Percentiles rank a stretch among this genome's conserved stretches.
Conservation (phyloP, 2,888 invertebrate genomes). For the Pegoplata infirma region DNA sequence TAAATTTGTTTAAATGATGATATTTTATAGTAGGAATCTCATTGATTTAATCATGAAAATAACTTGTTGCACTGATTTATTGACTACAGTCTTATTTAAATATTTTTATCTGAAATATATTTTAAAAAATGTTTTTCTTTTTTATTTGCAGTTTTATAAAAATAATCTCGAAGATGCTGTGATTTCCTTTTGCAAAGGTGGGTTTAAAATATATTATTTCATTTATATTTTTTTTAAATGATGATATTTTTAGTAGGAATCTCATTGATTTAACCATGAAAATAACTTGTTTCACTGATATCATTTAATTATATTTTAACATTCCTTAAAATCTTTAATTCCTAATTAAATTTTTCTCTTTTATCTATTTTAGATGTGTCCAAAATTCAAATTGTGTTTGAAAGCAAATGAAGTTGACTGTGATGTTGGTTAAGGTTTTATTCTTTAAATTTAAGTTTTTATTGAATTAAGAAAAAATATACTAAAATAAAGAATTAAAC, state of each 20-base stretch:
- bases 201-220: not conserved
- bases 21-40: slow-evolving; percentile 65
- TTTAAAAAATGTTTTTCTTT: not conserved
- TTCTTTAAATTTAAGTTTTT: too few species aligned
- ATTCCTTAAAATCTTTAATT: not conserved
- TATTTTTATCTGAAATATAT: too few species aligned
- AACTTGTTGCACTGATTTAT: slow-evolving; percentile 54
- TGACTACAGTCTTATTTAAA: not conserved
- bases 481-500: too few species aligned
- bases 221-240: slow-evolving; percentile 20
- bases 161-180: not conserved
- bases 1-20: slow-evolving; percentile 45
- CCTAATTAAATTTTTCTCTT: not conserved
- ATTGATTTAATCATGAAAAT: slow-evolving; percentile 64
- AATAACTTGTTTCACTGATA: slow-evolving; percentile 37
- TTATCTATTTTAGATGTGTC: not conserved
- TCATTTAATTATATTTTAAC: not conserved
- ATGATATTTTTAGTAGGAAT: slow-evolving; percentile 59
- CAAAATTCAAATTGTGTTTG: not conserved
- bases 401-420: not conserved
- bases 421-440: too few species aligned
- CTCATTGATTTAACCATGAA: slow-evolving; percentile 61
- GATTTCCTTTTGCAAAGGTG: slow-evolving; percentile 11
- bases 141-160: not conserved
- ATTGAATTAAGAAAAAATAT: too few species aligned